Evolutionary conservation across 2,888 invertebrate genomes (phyloP), one percentile per base, ranked within the genome.

Genomic region (Luffia ferchaultella): DNA sequence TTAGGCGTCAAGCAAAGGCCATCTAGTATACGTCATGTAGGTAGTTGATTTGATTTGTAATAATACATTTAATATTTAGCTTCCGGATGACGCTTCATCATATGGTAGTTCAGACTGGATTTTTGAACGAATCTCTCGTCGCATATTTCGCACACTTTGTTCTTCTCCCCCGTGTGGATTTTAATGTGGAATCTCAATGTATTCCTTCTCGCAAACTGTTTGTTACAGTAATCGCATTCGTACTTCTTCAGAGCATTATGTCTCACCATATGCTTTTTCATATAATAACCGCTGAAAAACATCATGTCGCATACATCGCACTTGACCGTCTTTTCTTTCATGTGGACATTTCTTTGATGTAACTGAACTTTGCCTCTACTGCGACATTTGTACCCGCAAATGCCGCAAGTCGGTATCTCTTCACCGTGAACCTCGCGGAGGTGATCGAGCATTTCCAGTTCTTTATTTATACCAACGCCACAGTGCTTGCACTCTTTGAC

Each of bases 71-170:
- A 45, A n/a, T 44, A 46, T 46, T 46, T 46, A 5, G 18, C 20
- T 16, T 42, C 43, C 5, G 43, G 43, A n/a, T 42, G 43, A 9
- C 16, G 16, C n/a, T 42, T 42, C 16, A 16, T 42, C 43, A 42
- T 42, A n/a, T 42, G 53, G 42, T 50, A 55, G 43, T 57, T 57
- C 16, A 53, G 44, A 42, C 56, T 56, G 1, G 55, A 51, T 16
- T 55, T 56, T n/a, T 42, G 43, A 5, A 42, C 43, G 17, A 57
- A 60, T 16, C 53, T 53, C 50, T 64, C 61, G 0, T 58, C 48
- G 18, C 54, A 54, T 9, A 55, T 43, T 16, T 53, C 18, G 16
- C 54, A 55, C 20, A 48, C 46, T 3, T 53, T 49, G 19, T 50
- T 46, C 50, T 42, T 53, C 17, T 55, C 53, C 41, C 53, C 48